These are phyloP conservation scores for Neosalanx taihuensis DNA, from an alignment of 2,797 vertebrate genomes.

Conservation along the genomic window DNA sequence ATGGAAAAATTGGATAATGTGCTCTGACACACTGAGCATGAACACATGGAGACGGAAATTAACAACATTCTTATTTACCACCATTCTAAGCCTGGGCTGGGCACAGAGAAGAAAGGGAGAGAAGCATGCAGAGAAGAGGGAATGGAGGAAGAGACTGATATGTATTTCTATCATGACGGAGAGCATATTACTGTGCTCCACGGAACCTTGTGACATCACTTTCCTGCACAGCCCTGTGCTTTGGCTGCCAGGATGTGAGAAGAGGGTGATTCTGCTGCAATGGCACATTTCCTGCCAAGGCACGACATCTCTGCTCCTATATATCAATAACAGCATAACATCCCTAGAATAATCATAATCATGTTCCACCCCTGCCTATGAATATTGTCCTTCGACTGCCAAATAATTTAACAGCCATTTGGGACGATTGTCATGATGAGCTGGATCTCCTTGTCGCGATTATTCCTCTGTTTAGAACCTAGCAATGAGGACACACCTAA, in stretches of 20 bases:
- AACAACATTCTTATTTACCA: background rate
- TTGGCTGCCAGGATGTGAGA: background rate
- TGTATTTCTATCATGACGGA: background rate
- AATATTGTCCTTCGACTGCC: constrained; percentile 1
- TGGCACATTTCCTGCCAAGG: constrained; percentile 2
- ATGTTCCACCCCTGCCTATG: constrained; percentile 2
- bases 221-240: background rate
- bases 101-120: background rate
- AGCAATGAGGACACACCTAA: background rate
- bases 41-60: background rate
- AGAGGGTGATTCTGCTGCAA: constrained; percentile 3
- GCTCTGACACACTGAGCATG: background rate
- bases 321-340: constrained; percentile 8
- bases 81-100: background rate
- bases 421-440: background rate
- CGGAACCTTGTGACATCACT: constrained; percentile 2
- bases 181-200: background rate
- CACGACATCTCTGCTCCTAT: background rate
- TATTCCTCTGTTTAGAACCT: background rate
- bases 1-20: background rate
- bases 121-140: background rate
- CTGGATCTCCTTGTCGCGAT: background rate
- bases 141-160: background rate
- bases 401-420: constrained; percentile 5
- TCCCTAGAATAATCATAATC: constrained; percentile 4